Base-by-base conservation (phyloP, 2,797 vertebrate genomes). In the Macrochelys suwanniensis region DNA sequence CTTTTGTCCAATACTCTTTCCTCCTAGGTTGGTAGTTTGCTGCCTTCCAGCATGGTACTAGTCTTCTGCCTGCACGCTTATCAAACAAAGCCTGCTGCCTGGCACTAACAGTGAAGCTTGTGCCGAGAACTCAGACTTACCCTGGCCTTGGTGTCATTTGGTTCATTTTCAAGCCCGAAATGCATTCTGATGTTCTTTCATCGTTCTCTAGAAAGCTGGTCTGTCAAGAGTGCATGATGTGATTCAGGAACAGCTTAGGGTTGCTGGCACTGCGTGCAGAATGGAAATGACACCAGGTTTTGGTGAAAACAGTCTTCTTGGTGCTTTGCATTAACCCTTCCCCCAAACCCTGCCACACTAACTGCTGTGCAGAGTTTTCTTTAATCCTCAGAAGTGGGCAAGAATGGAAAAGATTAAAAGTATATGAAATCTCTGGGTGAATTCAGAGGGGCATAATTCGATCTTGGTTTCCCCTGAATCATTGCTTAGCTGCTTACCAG, bases 11-110 rank as follows among this genome's bases (percentile, higher is more conserved):
- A 17, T 82, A 93, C 90, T 15, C 59, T 94, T 93, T 91, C 49
- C 89, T 89, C 71, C 78, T 71, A 90, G 89, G 54, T 23, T 89
- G 53, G 9, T 82, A 88, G 89, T 49, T 84, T 91, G 90, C 97
- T 98, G 97, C 97, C 97, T 98, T 98, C 97, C 97, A 98, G 98
- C 97, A 98, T 98, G 97, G 97, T 88, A 95, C 93, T 94, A 96
- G 94, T 96, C 96, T 96, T 89, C 93, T 97, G 89, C 91, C 94
- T 93, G 95, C 95, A 74, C 89, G 50, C 4, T 93, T 33, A 45
- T 89, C 57, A 96, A 54, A 96, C 68, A 92, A 77, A 89, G 65
- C 89, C 90, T 85, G 88, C 90, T 97, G 80, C 96, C 94, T 95
- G 92, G 84, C 91, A 93, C 95, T 97, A 97, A 97, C 80, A 83